Conservation (phyloP, 2,113 vertebrate species). For the Coturnix japonica region DNA sequence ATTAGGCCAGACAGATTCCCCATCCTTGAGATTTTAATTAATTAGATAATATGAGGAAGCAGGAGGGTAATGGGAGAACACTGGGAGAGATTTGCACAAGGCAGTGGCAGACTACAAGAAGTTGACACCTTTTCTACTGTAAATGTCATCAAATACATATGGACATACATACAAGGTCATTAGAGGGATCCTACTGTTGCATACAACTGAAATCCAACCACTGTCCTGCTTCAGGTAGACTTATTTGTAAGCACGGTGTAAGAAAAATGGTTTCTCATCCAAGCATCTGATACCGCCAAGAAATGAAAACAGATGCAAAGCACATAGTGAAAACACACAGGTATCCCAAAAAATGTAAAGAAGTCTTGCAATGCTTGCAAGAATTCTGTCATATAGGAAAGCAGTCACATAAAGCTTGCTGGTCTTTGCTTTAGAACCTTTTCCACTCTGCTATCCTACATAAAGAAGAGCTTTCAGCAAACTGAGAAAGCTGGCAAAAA, state of each 20-base stretch:
- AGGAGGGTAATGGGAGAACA: neutral
- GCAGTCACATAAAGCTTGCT: neutral
- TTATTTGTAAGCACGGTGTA: neutral
- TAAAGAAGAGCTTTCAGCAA: neutral
- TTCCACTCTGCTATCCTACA: neutral
- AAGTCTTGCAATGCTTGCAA: neutral
- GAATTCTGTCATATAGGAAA: neutral
- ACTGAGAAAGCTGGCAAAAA: neutral
- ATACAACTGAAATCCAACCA: neutral
- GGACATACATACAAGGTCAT: neutral
- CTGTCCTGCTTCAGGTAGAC: neutral
- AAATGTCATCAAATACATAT: accelerated
- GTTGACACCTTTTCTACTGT: neutral
- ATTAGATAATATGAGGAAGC: neutral
- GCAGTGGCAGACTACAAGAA: neutral
- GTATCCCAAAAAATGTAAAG: neutral
- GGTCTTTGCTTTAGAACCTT: neutral
- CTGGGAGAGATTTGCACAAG: neutral
- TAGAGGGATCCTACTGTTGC: neutral
- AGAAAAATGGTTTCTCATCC: neutral
- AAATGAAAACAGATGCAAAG: neutral
- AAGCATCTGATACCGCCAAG: neutral
- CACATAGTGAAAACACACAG: neutral
- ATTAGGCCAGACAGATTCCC: neutral
- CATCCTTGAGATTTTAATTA: neutral